These are phyloP conservation scores for Podabrus alpinus DNA, from an alignment of 2,888 invertebrate species.

Conservation along the genomic window DNA sequence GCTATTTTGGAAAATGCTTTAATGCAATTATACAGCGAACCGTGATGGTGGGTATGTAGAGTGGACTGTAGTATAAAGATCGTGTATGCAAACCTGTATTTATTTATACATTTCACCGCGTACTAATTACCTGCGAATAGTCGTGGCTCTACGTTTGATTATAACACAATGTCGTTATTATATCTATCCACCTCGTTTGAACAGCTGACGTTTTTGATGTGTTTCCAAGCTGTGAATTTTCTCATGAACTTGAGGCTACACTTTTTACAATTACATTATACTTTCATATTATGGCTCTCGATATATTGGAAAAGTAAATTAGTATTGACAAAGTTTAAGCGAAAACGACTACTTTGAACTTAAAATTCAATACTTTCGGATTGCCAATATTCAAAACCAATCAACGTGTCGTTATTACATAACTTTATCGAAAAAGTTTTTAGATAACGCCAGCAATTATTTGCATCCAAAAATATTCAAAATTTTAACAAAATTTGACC, in stretches of 20 bases:
- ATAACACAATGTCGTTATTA: slow-evolving; percentile 15
- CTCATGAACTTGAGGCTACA: slow-evolving; percentile 7
- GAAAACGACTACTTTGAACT: slow-evolving; percentile 2
- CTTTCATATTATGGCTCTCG: slow-evolving; percentile 14
- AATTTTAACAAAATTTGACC: not conserved
- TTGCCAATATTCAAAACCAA: not conserved
- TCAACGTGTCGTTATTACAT: not conserved
- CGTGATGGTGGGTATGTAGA: not conserved
- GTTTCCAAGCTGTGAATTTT: slow-evolving; percentile 16
- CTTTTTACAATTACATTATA: slow-evolving; percentile 23
- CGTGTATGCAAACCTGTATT: not conserved
- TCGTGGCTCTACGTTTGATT: slow-evolving; percentile 14
- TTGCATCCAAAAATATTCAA: not conserved
- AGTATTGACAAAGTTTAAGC: slow-evolving; percentile 2
- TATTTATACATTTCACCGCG: slow-evolving; percentile 16
- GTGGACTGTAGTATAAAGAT: not conserved
- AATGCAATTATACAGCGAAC: not conserved
- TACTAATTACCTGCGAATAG: slow-evolving; percentile 18
- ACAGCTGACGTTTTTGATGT: slow-evolving; percentile 20
- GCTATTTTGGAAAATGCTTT: not conserved
- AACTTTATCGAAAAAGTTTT: not conserved
- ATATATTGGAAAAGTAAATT: slow-evolving; percentile 7
- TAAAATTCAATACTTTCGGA: not conserved
- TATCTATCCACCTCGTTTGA: slow-evolving; percentile 16
- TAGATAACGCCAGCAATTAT: not conserved